Percentiles rank a stretch among this genome's conserved stretches.
phyloP scores from a whole-genome alignment of 2,888 invertebrate species.

The Scrobipalpa atriplicella region DNA sequence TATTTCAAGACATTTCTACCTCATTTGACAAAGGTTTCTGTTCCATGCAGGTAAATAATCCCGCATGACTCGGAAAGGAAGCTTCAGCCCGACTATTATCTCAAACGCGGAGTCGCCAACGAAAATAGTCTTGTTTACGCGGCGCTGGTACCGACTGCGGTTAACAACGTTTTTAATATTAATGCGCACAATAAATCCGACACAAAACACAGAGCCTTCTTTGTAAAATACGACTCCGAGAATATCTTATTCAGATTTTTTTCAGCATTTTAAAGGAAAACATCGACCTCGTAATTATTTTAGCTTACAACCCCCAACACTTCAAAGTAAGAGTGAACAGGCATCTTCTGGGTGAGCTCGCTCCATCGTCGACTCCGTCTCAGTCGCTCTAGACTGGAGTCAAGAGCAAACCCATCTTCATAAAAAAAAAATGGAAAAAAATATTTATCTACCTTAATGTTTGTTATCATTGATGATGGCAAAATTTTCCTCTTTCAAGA shows the following conservation, averaged over 20 bases:
- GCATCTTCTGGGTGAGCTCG: too few relatives aligned
- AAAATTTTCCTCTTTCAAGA: neutral
- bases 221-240: neutral
- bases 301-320: too few relatives aligned
- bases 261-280: constrained; percentile 3
- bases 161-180: constrained; percentile 21
- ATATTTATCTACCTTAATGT: neutral
- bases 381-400: too few relatives aligned
- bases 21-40: neutral
- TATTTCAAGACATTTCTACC: neutral
- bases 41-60: constrained; percentile 64
- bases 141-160: constrained; percentile 34
- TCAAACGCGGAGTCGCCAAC: constrained; percentile 50
- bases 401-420: too few relatives aligned
- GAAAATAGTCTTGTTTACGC: constrained; percentile 54
- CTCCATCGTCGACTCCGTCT: too few relatives aligned
- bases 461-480: neutral
- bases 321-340: too few relatives aligned
- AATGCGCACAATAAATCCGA: constrained; percentile 15
- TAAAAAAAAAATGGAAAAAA: too few relatives aligned
- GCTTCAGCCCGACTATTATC: constrained; percentile 56
- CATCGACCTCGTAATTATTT: constrained; percentile 1
- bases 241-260: constrained; percentile 12
- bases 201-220: too few relatives aligned
- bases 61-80: constrained; percentile 66